Conservation (phyloP, 92 coral and sea anemone genomes). For the Bergia sp. region DNA sequence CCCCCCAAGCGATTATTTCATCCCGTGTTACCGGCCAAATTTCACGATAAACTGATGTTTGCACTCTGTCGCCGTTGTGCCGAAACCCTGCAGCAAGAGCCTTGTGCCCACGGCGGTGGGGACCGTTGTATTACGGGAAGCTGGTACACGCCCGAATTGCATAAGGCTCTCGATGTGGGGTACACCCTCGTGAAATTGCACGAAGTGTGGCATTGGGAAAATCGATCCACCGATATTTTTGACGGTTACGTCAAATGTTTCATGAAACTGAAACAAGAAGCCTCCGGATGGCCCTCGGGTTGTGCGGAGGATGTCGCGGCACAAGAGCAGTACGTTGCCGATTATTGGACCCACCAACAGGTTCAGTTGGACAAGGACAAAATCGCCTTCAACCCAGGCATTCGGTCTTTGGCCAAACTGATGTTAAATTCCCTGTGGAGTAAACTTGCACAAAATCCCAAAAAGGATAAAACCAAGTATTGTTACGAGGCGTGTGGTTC, state of each 20-base stretch:
- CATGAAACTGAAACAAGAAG: background rate
- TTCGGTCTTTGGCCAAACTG: background rate
- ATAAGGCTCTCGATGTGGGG: background rate
- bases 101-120: too few relatives aligned
- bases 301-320: background rate
- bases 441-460: background rate
- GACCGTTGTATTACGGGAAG: too few relatives aligned
- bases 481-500: background rate
- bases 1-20: background rate
- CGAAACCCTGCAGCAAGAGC: background rate
- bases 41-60: background rate
- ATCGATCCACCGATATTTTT: background rate
- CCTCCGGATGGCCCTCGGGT: background rate
- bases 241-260: background rate
- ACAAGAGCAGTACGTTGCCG: background rate
- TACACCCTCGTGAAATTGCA: background rate
- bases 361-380: background rate
- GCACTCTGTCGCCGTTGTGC: background rate
- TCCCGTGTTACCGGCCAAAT: background rate
- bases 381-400: background rate
- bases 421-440: background rate
- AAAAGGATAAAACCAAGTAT: background rate
- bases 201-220: background rate
- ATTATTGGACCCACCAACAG: background rate
- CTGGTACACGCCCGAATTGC: too few relatives aligned